phyloP scores from a whole-genome alignment of 2,113 vertebrate species.

The Tyto alba region DNA sequence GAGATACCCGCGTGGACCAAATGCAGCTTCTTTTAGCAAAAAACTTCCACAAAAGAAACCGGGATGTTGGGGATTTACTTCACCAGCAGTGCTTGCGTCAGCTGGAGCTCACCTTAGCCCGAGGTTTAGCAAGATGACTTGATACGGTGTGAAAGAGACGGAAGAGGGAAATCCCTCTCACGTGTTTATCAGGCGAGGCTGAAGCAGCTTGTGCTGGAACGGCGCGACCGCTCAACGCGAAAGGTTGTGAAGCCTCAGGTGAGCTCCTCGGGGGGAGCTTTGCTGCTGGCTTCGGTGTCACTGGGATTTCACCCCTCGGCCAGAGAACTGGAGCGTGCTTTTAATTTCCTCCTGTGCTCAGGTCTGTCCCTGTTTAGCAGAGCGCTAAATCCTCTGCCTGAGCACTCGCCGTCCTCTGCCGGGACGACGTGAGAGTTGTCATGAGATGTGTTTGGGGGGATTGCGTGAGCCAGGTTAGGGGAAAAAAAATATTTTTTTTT shows the following conservation, averaged over 20 bases:
- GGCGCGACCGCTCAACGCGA: rapidly evolving
- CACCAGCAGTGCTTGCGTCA: not conserved
- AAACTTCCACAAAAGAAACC: not conserved
- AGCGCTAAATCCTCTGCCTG: not conserved
- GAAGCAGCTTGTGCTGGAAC: not conserved
- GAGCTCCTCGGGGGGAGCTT: not conserved
- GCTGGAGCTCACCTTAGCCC: not conserved
- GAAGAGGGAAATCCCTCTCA: not conserved
- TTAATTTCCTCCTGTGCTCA: not conserved
- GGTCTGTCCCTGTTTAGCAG: not conserved
- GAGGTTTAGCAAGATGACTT: not conserved
- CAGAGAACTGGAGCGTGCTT: not conserved
- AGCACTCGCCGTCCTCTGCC: not conserved
- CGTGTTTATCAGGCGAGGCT: not conserved
- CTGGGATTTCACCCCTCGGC: not conserved
- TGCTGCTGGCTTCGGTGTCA: not conserved
- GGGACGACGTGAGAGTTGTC: not conserved
- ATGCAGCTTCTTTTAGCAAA: not conserved
- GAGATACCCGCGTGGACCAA: not conserved
- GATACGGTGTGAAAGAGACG: rapidly evolving
- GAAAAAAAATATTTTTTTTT: too few relatives aligned
- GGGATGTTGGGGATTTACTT: not conserved
- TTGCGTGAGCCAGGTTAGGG: not conserved
- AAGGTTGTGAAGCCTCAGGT: not conserved
- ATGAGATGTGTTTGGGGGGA: not conserved